These are phyloP conservation scores for Aquatica leii DNA, from an alignment of 2,888 invertebrate species.

Conservation along the genomic window DNA sequence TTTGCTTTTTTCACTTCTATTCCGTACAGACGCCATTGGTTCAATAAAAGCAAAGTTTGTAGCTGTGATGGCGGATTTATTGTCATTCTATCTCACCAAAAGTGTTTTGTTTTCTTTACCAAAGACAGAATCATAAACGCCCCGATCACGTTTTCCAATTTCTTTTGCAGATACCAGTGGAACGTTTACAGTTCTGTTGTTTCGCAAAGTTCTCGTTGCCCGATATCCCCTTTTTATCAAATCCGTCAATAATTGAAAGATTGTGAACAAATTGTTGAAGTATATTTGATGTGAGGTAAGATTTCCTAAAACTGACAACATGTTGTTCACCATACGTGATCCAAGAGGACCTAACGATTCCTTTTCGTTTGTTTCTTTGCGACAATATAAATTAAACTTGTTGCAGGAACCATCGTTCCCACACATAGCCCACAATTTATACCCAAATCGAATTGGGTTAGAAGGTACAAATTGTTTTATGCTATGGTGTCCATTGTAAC, in stretches of 20 bases:
- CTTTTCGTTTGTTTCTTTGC: not conserved
- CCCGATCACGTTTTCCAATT: slow-evolving; percentile 10
- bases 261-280: slow-evolving; percentile 10
- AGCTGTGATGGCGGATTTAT: not conserved
- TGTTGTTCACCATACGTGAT: slow-evolving; percentile 7
- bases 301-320: slow-evolving; percentile 7
- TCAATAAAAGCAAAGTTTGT: slow-evolving; percentile 8
- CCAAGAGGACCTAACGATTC: slow-evolving; percentile 6
- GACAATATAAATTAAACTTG: slow-evolving; percentile 9
- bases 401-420: slow-evolving; percentile 4
- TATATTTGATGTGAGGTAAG: slow-evolving; percentile 2
- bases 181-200: not conserved
- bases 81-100: slow-evolving; percentile 14
- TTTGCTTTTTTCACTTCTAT: not conserved
- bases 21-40: slow-evolving; percentile 11
- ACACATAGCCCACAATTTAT: slow-evolving; percentile 9
- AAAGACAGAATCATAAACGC: slow-evolving; percentile 10
- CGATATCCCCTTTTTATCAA: slow-evolving; percentile 8
- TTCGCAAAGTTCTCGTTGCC: slow-evolving; percentile 5
- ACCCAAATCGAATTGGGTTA: slow-evolving; percentile 6
- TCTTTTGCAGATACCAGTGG: slow-evolving; percentile 3
- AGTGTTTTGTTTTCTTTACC: slow-evolving; percentile 14
- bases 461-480: slow-evolving; percentile 8
- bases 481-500: not conserved
- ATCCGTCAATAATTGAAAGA: not conserved